Evolutionary conservation across 2,888 invertebrate genomes (phyloP).

Genomic region (Agelastica alni): DNA sequence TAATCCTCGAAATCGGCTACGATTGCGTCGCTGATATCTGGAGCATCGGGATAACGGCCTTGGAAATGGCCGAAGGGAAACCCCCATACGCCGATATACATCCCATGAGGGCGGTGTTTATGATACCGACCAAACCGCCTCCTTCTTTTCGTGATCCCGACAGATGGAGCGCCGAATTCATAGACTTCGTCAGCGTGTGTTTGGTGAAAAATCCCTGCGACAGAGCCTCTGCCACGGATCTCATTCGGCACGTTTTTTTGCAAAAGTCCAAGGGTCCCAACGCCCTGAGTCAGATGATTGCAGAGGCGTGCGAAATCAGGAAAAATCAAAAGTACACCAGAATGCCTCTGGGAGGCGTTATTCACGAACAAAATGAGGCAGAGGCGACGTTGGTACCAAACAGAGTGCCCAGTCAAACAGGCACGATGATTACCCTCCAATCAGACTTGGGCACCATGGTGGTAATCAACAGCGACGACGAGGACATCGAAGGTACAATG

Average conservation of each 20-base stretch:
- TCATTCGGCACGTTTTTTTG: constrained; percentile 83
- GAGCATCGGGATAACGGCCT: constrained; percentile 95
- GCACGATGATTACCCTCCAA: constrained; percentile 68
- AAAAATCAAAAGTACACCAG: constrained; percentile 76
- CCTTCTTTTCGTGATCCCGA: constrained; percentile 97
- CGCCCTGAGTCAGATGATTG: constrained; percentile 88
- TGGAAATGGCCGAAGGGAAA: constrained; percentile 99
- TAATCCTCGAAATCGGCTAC: constrained; percentile 99
- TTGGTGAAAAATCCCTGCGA: constrained; percentile 93
- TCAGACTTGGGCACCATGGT: constrained; percentile 93
- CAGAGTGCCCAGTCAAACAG: constrained; percentile 59
- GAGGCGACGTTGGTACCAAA: constrained; percentile 56
- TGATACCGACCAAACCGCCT: constrained; percentile 99
- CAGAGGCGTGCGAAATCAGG: constrained; percentile 90
- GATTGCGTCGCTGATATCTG: constrained; percentile 99
- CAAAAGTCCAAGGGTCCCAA: constrained; percentile 80
- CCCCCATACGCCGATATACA: constrained; percentile 97
- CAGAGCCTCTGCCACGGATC: constrained; percentile 85
- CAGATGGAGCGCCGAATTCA: constrained; percentile 95
- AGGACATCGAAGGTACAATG: constrained; percentile 86
- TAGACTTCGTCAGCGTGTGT: constrained; percentile 94
- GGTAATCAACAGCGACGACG: constrained; percentile 81
- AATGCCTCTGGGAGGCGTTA: constrained; percentile 59
- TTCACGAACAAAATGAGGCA: constrained; percentile 59
- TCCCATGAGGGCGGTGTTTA: constrained; percentile 96